Evolutionary conservation across 1,140 invertebrate species (phyloP).

Genomic region (Araneus ventricosus): DNA sequence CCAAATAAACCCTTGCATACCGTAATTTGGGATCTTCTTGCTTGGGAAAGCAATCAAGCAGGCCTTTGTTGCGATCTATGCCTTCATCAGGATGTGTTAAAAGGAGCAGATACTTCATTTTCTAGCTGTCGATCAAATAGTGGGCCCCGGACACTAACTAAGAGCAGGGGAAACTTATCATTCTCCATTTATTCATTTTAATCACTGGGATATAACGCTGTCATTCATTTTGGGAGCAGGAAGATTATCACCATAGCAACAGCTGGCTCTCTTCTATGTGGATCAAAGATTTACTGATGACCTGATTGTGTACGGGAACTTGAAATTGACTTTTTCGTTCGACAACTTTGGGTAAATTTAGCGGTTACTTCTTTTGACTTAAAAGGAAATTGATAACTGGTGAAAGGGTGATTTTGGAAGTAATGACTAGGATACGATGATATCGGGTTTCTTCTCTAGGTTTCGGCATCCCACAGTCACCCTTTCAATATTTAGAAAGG

Average conservation of each 20-base stretch:
- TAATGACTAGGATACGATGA: not conserved
- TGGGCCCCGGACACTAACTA: conserved; percentile 26
- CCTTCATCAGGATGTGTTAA: conserved; percentile 64
- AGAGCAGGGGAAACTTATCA: conserved; percentile 70
- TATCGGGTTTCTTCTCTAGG: conserved; percentile 47
- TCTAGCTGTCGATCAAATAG: conserved; percentile 64
- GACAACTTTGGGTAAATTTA: conserved; percentile 50
- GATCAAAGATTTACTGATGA: conserved; percentile 75
- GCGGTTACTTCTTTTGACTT: not conserved
- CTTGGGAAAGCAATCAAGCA: conserved; percentile 57
- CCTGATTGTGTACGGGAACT: conserved; percentile 61
- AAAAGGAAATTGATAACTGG: conserved; percentile 47
- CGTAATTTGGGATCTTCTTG: conserved; percentile 58
- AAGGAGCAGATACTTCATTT: conserved; percentile 65
- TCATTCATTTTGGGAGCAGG: conserved; percentile 70
- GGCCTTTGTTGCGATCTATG: conserved; percentile 61
- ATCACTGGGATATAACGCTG: conserved; percentile 73
- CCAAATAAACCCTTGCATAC: conserved; percentile 62
- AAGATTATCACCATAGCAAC: conserved; percentile 75
- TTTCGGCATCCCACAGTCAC: not conserved
- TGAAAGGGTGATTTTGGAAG: not conserved
- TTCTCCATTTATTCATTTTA: conserved; percentile 75
- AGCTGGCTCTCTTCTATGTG: conserved; percentile 53
- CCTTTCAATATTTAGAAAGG: too few relatives aligned
- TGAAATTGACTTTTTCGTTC: conserved; percentile 70